Conservation (phyloP, 2,888 invertebrate species). For the Hartigia nigra region DNA sequence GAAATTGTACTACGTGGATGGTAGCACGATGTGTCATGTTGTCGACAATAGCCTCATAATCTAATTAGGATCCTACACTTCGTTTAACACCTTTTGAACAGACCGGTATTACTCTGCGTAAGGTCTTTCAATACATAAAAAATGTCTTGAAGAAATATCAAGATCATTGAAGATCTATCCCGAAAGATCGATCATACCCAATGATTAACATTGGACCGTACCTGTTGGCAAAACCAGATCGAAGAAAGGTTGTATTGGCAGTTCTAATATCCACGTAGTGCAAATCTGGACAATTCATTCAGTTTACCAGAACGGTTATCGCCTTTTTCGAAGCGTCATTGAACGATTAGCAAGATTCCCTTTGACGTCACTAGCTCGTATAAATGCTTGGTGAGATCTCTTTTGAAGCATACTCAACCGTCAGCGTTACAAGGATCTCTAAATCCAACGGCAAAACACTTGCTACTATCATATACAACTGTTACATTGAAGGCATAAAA, state of each 20-base stretch:
- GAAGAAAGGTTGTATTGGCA: neutral
- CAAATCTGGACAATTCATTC: constrained; percentile 20
- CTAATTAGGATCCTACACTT: neutral
- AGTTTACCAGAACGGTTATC: constrained; percentile 61
- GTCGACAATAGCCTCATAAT: neutral
- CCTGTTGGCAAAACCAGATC: neutral
- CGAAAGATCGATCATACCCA: neutral
- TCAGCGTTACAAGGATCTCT: constrained; percentile 23
- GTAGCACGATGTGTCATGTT: neutral
- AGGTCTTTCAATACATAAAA: neutral
- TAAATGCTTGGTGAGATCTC: constrained; percentile 48
- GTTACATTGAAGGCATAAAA: neutral
- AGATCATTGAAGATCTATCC: neutral
- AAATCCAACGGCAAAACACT: neutral
- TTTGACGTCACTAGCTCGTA: constrained; percentile 61
- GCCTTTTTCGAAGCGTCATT: constrained; percentile 53
- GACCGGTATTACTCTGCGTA: neutral
- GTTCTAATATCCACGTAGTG: neutral
- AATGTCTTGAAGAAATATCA: neutral
- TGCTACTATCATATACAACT: neutral
- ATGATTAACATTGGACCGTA: neutral
- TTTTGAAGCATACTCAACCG: constrained; percentile 35
- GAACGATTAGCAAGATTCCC: constrained; percentile 58
- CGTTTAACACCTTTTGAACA: neutral
- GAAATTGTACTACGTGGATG: neutral